phyloP scores from a whole-genome alignment of 30 jellyfish, hydroid and myxozoan genomes.

The Kudoa iwatai region DNA sequence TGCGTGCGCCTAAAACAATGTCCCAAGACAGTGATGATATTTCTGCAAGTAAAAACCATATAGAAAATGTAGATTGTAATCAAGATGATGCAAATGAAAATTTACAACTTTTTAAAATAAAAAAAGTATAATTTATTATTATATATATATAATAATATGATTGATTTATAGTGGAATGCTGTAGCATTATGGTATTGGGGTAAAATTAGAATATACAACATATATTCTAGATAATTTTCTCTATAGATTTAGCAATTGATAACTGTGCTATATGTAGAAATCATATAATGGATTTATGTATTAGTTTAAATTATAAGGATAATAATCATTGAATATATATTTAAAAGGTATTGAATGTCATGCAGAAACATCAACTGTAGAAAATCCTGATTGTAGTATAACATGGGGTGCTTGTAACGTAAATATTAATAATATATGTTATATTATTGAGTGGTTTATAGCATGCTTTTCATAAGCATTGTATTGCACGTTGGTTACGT shows the following conservation, averaged over 20 bases:
- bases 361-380: constrained; percentile 47
- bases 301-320: neutral
- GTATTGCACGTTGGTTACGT: constrained; percentile 61
- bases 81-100: too few species aligned
- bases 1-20: too few species aligned
- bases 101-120: too few species aligned
- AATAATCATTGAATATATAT: too few species aligned
- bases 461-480: constrained; percentile 81
- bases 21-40: too few species aligned
- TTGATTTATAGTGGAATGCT: constrained; percentile 93
- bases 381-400: constrained; percentile 53
- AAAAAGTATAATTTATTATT: too few species aligned
- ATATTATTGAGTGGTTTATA: too few species aligned
- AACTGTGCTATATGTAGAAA: constrained; percentile 80
- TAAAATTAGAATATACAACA: too few species aligned
- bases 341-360: constrained; percentile 93
- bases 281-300: constrained; percentile 71
- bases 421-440: constrained; percentile 1
- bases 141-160: too few species aligned
- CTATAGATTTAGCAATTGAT: constrained; percentile 45
- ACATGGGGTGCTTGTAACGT: constrained; percentile 94
- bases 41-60: too few species aligned
- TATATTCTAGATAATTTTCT: too few species aligned
- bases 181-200: constrained; percentile 97
- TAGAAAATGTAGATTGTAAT: too few species aligned